A percentile compares a stretch with the other conserved stretches of the same genome.
Conservation (phyloP, 2,113 vertebrate species). For the Charadrius vociferus region DNA sequence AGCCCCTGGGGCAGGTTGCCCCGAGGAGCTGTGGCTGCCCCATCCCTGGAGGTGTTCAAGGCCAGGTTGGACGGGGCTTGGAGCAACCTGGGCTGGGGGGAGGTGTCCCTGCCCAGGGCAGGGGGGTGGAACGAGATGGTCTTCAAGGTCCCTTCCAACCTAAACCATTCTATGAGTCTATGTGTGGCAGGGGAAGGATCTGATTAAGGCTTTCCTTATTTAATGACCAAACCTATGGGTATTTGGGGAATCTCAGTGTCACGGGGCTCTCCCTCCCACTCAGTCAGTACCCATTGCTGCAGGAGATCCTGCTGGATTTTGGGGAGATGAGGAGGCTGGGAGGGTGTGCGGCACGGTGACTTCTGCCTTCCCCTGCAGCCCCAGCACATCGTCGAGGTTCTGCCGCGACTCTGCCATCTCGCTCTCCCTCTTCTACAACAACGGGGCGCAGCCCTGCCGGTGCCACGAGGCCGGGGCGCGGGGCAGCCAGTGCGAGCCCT, state of each 20-base stretch:
- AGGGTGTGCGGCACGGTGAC: rapidly evolving
- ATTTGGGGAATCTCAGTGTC: not conserved
- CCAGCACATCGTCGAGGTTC: constrained; percentile 79
- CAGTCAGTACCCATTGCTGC: rapidly evolving
- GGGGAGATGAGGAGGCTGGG: not conserved
- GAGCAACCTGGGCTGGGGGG: too few species aligned
- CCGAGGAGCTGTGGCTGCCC: too few species aligned
- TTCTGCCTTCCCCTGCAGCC: constrained; percentile 62
- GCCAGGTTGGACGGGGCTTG: too few species aligned
- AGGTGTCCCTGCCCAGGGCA: too few species aligned
- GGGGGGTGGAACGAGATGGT: too few species aligned
- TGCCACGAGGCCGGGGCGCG: constrained; percentile 89
- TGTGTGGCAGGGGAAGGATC: not conserved
- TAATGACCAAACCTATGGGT: not conserved
- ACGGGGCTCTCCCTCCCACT: not conserved
- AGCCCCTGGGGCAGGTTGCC: too few species aligned
- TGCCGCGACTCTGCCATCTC: constrained; percentile 85
- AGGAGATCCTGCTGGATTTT: not conserved
- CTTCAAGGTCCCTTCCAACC: too few species aligned
- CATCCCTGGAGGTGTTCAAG: too few species aligned
- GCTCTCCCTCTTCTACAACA: constrained; percentile 93
- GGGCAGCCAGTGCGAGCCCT: constrained; percentile 83
- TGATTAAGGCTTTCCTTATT: not conserved
- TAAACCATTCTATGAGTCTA: too few species aligned
- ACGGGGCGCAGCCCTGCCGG: constrained; percentile 86